Evolutionary conservation across 2,888 invertebrate species (phyloP).

Genomic region (Pachycephus smyrnensis): DNA sequence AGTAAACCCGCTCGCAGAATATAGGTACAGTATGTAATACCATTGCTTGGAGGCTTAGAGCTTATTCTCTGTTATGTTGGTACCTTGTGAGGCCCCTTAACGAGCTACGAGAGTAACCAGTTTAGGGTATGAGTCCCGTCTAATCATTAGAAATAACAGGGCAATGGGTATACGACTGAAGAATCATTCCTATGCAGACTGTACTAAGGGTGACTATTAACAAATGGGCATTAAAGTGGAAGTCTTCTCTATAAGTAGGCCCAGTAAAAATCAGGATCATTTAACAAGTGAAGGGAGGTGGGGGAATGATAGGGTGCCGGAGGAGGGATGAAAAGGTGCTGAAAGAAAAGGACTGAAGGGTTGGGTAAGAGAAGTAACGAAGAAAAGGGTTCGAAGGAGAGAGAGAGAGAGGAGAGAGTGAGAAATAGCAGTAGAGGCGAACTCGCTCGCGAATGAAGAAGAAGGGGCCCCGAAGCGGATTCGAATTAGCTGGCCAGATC

Average conservation of each 20-base stretch:
- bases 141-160: not conserved
- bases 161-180: not conserved
- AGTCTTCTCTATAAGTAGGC: not conserved
- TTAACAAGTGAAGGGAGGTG: not conserved
- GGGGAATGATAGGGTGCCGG: not conserved
- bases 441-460: constrained; percentile 15
- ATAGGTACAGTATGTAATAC: not conserved
- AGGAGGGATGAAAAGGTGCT: not conserved
- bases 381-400: not conserved
- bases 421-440: not conserved
- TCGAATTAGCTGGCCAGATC: constrained; percentile 48
- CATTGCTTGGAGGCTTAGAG: not conserved
- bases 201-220: not conserved
- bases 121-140: not conserved
- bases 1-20: constrained; percentile 40
- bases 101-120: not conserved
- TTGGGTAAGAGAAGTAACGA: not conserved
- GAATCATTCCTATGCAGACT: not conserved
- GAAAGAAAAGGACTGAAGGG: not conserved
- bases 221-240: not conserved
- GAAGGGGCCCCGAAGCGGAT: constrained; percentile 37
- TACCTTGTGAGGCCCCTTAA: not conserved
- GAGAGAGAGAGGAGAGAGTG: not conserved
- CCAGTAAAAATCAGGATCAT: not conserved
- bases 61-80: not conserved